Evolutionary conservation across 2,797 vertebrate genomes (phyloP), one percentile per base, ranked within the genome.

Genomic region (Vireo griseus): DNA sequence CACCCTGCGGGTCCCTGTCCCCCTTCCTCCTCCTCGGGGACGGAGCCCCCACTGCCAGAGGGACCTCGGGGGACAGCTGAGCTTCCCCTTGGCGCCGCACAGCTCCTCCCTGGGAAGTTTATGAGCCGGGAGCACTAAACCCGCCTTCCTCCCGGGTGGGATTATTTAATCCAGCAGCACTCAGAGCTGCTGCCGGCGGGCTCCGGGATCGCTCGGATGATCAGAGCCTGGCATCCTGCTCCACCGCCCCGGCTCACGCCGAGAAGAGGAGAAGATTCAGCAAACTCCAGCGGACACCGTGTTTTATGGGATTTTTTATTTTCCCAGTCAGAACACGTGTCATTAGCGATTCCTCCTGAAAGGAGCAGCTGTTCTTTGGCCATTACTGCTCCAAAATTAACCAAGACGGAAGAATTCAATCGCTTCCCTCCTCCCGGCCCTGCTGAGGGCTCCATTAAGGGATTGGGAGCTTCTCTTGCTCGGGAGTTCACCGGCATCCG

Each of bases 361-460:
- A 78, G 7, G 31, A 92, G 88, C 90, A 96, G 78, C 91, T 83
- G 67, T 89, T 92, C 94, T 72, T 45, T 63, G 83, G 81, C 91
- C 57, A 66, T 87, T 82, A 75, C 87, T 6, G 83, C 79, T 85
- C 73, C 84, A 71, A 63, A 86, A 92, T 71, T 55, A 94, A 78
- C 88, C 51, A 44, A 95, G 93, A 78, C 1, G 10, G 71, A 83
- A 85, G 74, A 85, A 94, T 74, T 93, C 75, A 88, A 84, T n/a
- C 3, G 39, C 50, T 76, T 61, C 90, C 82, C 73, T 54, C 29
- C 90, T 61, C 80, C 61, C 28, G 4, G 80, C 90, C 88, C 84
- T 40, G 82, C 91, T 72, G 94, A 71, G 83, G 4, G 76, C 57
- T 74, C 29, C 29, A 74, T 55, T 33, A 67, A 68, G 69, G 67